Conservation (phyloP, 2,113 vertebrate genomes). For the Notothenia coriiceps region DNA sequence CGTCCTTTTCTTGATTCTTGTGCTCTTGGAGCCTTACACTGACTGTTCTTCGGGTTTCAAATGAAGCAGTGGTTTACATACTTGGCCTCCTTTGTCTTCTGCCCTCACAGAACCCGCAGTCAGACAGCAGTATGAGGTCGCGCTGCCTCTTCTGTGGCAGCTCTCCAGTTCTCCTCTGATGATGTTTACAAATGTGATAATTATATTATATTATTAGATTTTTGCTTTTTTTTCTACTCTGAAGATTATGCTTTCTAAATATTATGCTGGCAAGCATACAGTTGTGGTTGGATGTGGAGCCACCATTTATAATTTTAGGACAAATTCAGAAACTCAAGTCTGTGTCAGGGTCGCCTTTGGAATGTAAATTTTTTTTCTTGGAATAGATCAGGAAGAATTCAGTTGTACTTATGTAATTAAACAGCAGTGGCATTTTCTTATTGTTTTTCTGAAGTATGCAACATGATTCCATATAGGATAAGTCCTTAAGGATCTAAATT, state of each 20-base stretch:
- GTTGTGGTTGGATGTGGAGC: slow-evolving; percentile 63
- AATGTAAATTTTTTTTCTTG: slow-evolving; percentile 61
- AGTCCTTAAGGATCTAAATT: not conserved
- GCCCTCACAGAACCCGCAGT: slow-evolving; percentile 19
- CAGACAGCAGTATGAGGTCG: slow-evolving; percentile 28
- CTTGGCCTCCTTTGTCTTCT: slow-evolving; percentile 35
- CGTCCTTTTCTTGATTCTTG: slow-evolving; percentile 10
- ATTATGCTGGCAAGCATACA: slow-evolving; percentile 65
- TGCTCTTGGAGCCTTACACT: slow-evolving; percentile 16
- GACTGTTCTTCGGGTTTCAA: slow-evolving; percentile 28
- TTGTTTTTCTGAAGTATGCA: slow-evolving; percentile 14
- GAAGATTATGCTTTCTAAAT: slow-evolving; percentile 54
- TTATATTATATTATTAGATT: slow-evolving; percentile 56
- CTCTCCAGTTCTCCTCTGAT: slow-evolving; percentile 53
- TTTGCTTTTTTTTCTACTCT: slow-evolving; percentile 17
- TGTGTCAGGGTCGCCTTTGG: slow-evolving; percentile 47
- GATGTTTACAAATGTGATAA: slow-evolving; percentile 74
- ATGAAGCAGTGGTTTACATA: slow-evolving; percentile 38
- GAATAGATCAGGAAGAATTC: slow-evolving; percentile 20
- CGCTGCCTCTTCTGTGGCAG: slow-evolving; percentile 42
- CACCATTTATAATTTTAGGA: slow-evolving; percentile 61
- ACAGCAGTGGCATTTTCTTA: not conserved
- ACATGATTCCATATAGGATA: not conserved
- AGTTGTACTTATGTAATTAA: slow-evolving; percentile 16
- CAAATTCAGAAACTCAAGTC: slow-evolving; percentile 54